Percentiles rank a stretch among this genome's conserved stretches.
These are phyloP conservation scores for Enteromius mattozi DNA, from an alignment of 2,797 vertebrate genomes.

Conservation along the genomic window DNA sequence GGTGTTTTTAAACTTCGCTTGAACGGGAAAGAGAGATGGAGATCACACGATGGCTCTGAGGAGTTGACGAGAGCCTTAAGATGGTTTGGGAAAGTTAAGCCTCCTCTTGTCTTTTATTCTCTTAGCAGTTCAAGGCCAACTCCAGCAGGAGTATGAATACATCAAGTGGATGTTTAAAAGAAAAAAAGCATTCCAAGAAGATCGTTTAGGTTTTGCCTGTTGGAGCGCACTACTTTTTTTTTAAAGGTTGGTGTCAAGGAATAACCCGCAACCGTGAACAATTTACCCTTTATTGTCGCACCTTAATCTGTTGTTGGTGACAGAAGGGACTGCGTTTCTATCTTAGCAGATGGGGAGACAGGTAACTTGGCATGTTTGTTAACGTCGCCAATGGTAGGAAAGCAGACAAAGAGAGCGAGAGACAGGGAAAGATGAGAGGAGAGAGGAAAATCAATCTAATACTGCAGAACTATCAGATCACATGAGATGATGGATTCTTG, in stretches of 20 bases:
- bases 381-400: slow-evolving; percentile 81
- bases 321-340: slow-evolving; percentile 63
- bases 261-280: slow-evolving; percentile 6
- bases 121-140: slow-evolving; percentile 75
- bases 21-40: slow-evolving; percentile 45
- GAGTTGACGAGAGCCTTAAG: slow-evolving; percentile 73
- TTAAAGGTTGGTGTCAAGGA: slow-evolving; percentile 14
- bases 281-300: slow-evolving; percentile 35
- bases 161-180: slow-evolving; percentile 10
- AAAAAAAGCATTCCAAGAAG: slow-evolving; percentile 17
- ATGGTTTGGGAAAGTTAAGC: slow-evolving; percentile 81
- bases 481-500: slow-evolving; percentile 92
- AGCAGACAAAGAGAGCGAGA: slow-evolving; percentile 58
- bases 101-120: slow-evolving; percentile 78
- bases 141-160: slow-evolving; percentile 67
- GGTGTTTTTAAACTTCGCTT: slow-evolving; percentile 68
- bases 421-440: slow-evolving; percentile 59
- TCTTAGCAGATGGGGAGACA: slow-evolving; percentile 71
- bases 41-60: slow-evolving; percentile 66
- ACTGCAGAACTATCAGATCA: slow-evolving; percentile 91
- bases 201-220: slow-evolving; percentile 24
- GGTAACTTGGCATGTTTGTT: slow-evolving; percentile 86
- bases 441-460: slow-evolving; percentile 85
- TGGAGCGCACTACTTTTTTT: neutral
- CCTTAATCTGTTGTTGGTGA: slow-evolving; percentile 45